These are phyloP conservation scores for Brachyrhaphis roseni DNA, from an alignment of 2,797 vertebrate species.

Conservation along the genomic window DNA sequence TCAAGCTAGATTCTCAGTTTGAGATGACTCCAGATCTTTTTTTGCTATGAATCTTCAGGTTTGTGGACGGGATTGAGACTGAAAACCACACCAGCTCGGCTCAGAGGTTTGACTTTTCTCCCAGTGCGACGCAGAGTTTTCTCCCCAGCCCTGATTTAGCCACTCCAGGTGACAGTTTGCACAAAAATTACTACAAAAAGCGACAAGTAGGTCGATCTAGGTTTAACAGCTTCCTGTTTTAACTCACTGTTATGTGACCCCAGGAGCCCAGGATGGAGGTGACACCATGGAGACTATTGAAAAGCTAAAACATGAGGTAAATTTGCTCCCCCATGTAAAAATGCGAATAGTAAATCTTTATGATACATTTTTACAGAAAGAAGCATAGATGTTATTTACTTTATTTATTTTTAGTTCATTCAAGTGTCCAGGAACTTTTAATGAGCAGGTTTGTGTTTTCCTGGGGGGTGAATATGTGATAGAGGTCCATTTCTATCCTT, in stretches of 20 bases:
- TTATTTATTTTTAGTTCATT: background rate
- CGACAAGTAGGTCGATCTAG: background rate
- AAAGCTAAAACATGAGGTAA: slow-evolving; percentile 70
- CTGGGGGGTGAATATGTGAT: background rate
- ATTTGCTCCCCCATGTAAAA: background rate
- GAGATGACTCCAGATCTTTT: background rate
- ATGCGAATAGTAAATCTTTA: no score
- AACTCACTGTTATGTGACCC: background rate
- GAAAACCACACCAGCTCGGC: slow-evolving; percentile 62
- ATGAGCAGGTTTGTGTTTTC: background rate
- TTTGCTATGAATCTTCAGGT: slow-evolving; percentile 55
- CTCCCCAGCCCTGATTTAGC: slow-evolving; percentile 38
- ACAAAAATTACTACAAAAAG: background rate
- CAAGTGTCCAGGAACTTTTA: background rate
- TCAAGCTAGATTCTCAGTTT: background rate
- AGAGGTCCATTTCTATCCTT: background rate
- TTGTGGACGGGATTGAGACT: slow-evolving; percentile 82
- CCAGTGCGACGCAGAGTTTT: slow-evolving; percentile 51
- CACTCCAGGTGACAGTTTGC: slow-evolving; percentile 42
- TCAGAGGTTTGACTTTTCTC: slow-evolving; percentile 79
- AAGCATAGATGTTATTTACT: background rate
- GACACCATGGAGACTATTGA: slow-evolving; percentile 65
- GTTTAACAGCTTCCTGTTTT: background rate
- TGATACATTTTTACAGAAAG: background rate
- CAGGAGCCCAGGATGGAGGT: slow-evolving; percentile 37